Evolutionary conservation across 2,113 vertebrate genomes (phyloP), one percentile per base, ranked within the genome.

Genomic region (Toxotes jaculatrix): DNA sequence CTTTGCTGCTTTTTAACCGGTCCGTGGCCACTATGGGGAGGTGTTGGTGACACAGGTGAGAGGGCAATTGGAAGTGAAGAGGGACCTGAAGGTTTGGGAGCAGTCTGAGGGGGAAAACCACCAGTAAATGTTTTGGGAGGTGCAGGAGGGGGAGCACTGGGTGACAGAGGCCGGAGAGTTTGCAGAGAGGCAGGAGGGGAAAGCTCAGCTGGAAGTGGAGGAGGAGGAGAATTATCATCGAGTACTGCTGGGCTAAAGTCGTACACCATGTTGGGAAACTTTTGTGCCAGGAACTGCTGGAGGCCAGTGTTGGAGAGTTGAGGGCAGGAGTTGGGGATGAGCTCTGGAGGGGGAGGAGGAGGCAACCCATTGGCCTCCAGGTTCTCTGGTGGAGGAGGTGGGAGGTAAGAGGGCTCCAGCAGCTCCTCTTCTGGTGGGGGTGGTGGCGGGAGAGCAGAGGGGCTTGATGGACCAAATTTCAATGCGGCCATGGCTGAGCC

Each of bases 401-500:
- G 89, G 4, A 88, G 89, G 85, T 89, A 85, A 12, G 59, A 62
- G 11, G 84, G 62, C 34, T 91, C 88, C 36, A 82, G 83, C 5
- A 73, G 10, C 21, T 91, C 90, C 34, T 94, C 88, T 23, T 93
- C 92, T 1, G 93, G 91, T 0, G 95, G 95, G 0, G 96, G 95
- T 0, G 95, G 95, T 0, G 95, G 95, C 0, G 90, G 95, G 66
- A 94, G 95, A 70, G 0, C 88, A 73, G 53, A 94, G 74, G 95
- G 96, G 76, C 91, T 93, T 2, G 94, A 90, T 0, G 95, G 94
- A 3, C 93, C 93, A 0, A 95, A 95, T 65, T 94, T 97, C 23
- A 98, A 87, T 1, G 95, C 95, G 0, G 96, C 96, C 96, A 96
- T 96, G 12, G 96, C 96, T 0, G 96, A 96, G 7, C 96, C 96